Conservation (phyloP, 2,797 vertebrate species). For the Phataginus tetradactyla region DNA sequence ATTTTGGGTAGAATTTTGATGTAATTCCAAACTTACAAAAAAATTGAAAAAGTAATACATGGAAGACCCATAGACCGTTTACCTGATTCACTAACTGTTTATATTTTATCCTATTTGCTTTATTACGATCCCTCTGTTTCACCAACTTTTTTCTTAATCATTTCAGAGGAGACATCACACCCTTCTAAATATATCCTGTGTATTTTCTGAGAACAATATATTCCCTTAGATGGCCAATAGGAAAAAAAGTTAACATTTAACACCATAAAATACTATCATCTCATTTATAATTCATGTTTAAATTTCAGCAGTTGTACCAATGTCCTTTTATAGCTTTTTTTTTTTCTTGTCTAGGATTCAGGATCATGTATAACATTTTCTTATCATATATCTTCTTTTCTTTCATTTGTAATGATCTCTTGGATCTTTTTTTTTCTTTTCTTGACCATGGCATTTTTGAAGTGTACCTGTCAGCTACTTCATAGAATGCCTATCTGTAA, state of each 20-base stretch:
- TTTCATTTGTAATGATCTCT: background rate
- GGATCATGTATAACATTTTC: background rate
- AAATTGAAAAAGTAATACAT: background rate
- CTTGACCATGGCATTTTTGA: background rate
- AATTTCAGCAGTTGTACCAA: background rate
- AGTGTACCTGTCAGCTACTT: background rate
- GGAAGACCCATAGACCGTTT: background rate
- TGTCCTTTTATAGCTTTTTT: background rate
- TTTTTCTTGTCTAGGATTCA: background rate
- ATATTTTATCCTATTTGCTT: background rate
- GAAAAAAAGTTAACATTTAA: background rate
- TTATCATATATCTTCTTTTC: background rate
- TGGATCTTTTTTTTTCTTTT: background rate
- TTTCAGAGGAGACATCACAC: background rate
- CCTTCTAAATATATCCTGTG: background rate
- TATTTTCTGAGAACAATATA: background rate
- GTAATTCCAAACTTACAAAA: background rate
- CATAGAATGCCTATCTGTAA: background rate
- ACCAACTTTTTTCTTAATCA: background rate
- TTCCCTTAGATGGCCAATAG: background rate
- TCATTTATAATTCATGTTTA: background rate
- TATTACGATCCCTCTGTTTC: background rate
- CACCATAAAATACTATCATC: background rate
- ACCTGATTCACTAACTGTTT: background rate
- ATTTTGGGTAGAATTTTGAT: constrained; percentile 7